Percentiles rank a stretch among this genome's conserved stretches.
phyloP scores from a whole-genome alignment of 2,113 vertebrate genomes.

The Noctilio leporinus region DNA sequence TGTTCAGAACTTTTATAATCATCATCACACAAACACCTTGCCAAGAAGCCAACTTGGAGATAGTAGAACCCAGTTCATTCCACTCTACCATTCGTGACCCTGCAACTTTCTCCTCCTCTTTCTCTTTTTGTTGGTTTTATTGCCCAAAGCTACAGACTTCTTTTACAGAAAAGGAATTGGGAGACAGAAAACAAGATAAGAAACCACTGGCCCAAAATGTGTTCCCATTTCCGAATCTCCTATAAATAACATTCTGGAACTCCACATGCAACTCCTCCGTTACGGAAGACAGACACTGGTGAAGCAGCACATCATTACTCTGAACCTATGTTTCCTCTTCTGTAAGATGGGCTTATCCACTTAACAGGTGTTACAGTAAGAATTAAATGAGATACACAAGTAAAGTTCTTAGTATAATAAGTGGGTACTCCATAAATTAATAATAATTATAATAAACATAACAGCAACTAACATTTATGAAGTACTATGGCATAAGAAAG shows the following conservation, averaged over 20 bases:
- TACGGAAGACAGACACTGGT: accelerated
- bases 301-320: background rate
- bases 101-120: too few species aligned
- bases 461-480: background rate
- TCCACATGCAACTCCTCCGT: background rate
- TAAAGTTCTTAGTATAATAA: background rate
- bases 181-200: background rate
- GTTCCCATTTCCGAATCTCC: background rate
- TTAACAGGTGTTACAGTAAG: background rate
- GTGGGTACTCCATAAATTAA: background rate
- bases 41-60: background rate
- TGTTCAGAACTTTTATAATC: background rate
- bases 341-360: background rate
- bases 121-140: background rate
- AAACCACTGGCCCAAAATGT: background rate
- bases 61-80: background rate
- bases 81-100: background rate
- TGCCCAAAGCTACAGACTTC: background rate
- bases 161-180: background rate
- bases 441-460: background rate
- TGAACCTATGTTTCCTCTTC: background rate
- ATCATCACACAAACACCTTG: accelerated
- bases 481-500: background rate
- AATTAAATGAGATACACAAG: background rate
- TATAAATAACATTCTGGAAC: background rate